Percentiles rank a stretch among this genome's conserved stretches.
Evolutionary conservation across 1,140 invertebrate genomes (phyloP).

Genomic region (Coboldia fuscipes): DNA sequence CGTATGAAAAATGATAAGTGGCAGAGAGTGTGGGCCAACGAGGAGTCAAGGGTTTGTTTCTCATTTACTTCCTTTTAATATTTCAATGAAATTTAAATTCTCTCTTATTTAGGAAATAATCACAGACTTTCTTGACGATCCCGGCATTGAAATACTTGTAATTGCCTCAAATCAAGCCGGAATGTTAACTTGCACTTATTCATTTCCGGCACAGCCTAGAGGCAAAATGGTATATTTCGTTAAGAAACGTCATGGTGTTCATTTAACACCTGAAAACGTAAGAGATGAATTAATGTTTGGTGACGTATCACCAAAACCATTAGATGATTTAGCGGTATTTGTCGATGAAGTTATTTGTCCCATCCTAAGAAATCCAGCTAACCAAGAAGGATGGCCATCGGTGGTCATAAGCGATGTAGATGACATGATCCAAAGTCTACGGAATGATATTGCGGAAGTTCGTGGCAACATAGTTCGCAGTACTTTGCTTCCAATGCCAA

Average conservation of each 20-base stretch:
- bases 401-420: constrained; percentile 47
- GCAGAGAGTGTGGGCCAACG: too few species aligned
- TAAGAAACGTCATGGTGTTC: too few species aligned
- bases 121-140: constrained; percentile 24
- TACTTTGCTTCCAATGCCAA: constrained; percentile 43
- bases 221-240: constrained; percentile 44
- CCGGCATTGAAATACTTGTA: constrained; percentile 25
- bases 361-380: constrained; percentile 33
- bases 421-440: constrained; percentile 43
- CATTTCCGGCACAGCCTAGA: constrained; percentile 15
- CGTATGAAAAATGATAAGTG: too few species aligned
- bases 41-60: too few species aligned
- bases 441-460: constrained; percentile 44
- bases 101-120: too few species aligned
- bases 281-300: constrained; percentile 38
- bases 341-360: constrained; percentile 55
- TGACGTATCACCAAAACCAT: constrained; percentile 43
- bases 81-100: too few species aligned
- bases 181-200: constrained; percentile 12
- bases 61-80: too few species aligned
- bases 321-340: constrained; percentile 51
- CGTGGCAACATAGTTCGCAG: constrained; percentile 23
- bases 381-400: constrained; percentile 42
- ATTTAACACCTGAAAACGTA: too few species aligned
- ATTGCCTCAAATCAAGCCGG: constrained; percentile 26